phyloP scores from a whole-genome alignment of 1,140 invertebrate species.

The Bombus fervidus region DNA sequence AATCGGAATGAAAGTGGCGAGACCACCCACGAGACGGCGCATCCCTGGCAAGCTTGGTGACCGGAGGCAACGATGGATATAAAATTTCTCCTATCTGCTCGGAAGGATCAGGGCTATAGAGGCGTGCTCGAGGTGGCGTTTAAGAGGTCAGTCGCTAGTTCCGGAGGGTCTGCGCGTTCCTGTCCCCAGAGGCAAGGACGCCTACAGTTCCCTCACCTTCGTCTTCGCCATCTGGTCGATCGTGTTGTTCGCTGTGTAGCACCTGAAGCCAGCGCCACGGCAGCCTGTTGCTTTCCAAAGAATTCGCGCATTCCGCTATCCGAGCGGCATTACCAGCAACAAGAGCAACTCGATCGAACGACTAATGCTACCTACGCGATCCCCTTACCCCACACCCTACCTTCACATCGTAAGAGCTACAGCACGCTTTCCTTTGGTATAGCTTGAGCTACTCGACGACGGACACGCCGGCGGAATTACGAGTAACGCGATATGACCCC shows the following conservation, averaged over 20 bases:
- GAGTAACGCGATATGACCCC: slow-evolving; percentile 51
- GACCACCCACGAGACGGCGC: not conserved
- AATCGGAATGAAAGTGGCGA: not conserved
- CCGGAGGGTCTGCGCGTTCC: slow-evolving; percentile 55
- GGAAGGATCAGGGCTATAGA: not conserved
- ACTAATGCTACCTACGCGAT: slow-evolving; percentile 69
- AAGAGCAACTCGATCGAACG: slow-evolving; percentile 54
- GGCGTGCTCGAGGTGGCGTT: slow-evolving; percentile 10
- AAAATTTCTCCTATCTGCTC: not conserved
- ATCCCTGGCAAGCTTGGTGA: not conserved
- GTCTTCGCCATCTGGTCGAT: slow-evolving; percentile 61
- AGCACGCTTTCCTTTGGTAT: slow-evolving; percentile 22
- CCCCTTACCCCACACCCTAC: slow-evolving; percentile 33
- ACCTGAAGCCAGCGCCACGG: slow-evolving; percentile 21
- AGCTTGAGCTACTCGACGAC: slow-evolving; percentile 19
- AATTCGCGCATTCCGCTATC: slow-evolving; percentile 71
- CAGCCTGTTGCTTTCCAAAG: slow-evolving; percentile 60
- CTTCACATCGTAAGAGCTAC: not conserved
- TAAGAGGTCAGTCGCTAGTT: slow-evolving; percentile 53
- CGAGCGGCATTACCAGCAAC: slow-evolving; percentile 57
- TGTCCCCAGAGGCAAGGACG: slow-evolving; percentile 74
- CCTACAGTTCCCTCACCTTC: slow-evolving; percentile 70
- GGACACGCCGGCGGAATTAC: slow-evolving; percentile 36
- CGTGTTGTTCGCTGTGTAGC: not conserved
- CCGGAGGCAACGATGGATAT: not conserved